Base-by-base conservation (phyloP, 1,140 invertebrate genomes). In the Solenopsis invicta region DNA sequence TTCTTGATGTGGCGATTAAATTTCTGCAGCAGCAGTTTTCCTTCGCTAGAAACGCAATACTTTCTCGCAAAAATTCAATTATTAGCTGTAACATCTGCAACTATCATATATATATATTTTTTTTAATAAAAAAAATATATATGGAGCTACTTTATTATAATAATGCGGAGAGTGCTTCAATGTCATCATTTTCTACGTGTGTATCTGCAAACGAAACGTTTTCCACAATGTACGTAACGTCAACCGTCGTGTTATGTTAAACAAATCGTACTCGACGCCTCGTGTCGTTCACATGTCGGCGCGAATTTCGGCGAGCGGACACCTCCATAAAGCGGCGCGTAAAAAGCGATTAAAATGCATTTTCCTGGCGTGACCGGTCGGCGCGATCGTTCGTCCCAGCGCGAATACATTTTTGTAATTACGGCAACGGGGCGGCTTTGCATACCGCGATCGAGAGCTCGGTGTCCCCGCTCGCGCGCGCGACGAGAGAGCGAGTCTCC, bases 291-390 rank as follows among this genome's bases (percentile, higher is more conserved):
- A 37, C 18, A 18, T 29, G 45, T 80, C 76, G 76, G n/a, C 16
- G 48, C 34, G 34, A 67, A 54, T 80, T 80, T 80, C n/a, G 77
- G 2, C 45, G 75, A 48, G 5, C 45, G 75, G 48, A 80, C 62
- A 69, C 67, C 77, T 52, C 77, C 77, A 54, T 67, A 67, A 66
- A 80, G 45, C 76, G 45, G 45, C 48, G 62, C 77, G 77, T 69
- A 71, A 71, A 71, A 82, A 71, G 78, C 62, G 78, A 81, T 71
- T 82, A 71, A 82, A 71, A 82, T 71, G 78, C 78, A 71, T 82
- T 82, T 69, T 69, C 77, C 62, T 45, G 29, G 37, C 64, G 50
- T 21, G 37, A 16, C 21, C 64, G 66, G 34, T 69, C n/a, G n/a
- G 29, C 29, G 34, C 37, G 29, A 82, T 82, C 77, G 62, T 16